Base-by-base conservation (phyloP, 2,797 vertebrate genomes). In the Xenopus petersii region DNA sequence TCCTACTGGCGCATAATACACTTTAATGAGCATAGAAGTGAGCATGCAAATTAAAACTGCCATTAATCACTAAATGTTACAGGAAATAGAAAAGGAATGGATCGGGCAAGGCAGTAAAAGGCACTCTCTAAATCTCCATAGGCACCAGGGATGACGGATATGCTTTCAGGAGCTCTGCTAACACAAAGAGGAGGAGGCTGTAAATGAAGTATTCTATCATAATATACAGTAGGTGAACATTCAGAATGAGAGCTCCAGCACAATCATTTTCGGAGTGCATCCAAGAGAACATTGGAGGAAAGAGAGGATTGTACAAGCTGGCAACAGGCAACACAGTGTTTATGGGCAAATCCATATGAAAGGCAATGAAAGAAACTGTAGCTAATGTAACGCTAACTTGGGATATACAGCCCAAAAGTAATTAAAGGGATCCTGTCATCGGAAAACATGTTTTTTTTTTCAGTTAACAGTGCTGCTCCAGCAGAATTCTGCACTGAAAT, bases 11-110 rank as follows among this genome's bases (percentile, higher is more conserved):
- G 92, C 87, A 92, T 89, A 94, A 92, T 84, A 86, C 87, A 91
- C 84, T 88, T 89, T 93, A 93, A 93, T 92, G 88, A 93, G 86
- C 73, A 67, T 88, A 93, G 94, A 94, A 93, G 88, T 91, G 85
- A 92, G 88, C 82, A 86, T 89, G 87, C 90, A 93, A 95, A 94
- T 94, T 93, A 95, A 93, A 92, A 89, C 74, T 91, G 73, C 80
- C 86, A 93, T 94, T 94, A 94, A 94, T 93, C 92, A 94, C 84
- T 91, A 89, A 92, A 90, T 80, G 85, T 86, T 92, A 90, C 75
- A 76, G 86, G 80, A 85, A 66, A 72, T 63, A 71, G 77, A 74
- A 79, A 56, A 80, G 77, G 73, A 30, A 80, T 74, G 75, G 71
- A 83, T 33, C 47, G 80, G 76, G 81, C 42, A 65, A 42, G 74